Evolutionary conservation across 1,140 invertebrate genomes (phyloP), one percentile per base, ranked within the genome.

Genomic region (Drosophila aff.): DNA sequence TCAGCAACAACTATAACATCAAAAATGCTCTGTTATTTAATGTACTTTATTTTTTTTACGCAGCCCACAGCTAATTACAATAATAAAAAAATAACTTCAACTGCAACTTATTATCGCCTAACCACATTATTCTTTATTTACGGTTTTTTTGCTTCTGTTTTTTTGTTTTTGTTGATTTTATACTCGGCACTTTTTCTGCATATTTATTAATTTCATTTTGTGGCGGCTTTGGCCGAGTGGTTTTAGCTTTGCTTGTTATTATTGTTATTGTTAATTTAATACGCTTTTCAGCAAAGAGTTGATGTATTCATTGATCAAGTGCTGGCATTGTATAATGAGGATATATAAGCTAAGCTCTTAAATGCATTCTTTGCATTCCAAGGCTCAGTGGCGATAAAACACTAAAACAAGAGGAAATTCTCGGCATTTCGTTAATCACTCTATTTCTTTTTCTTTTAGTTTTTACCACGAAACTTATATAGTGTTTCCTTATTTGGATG

Each of bases 21-120:
- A 68, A 76, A 21, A 33, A n/a, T 38, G 59, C 46, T 31, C 41
- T 58, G 66, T 72, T 74, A 83, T 80, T 83, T 72, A 76, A 61
- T 82, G 44, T 73, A 18, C 65, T 73, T 59, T 33, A 52, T 43
- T 36, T 62, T 63, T 60, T 75, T 40, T 76, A 28, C 53, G 61
- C 65, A 62, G 53, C 41, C 36, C 40, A 59, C 66, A 49, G 44
- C 60, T 57, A 77, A 66, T 60, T 66, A 66, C 49, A 76, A 81
- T 71, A 72, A 52, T 21, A 53, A 36, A 38, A 36, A 73, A 28
- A 36, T 18, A 58, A 50, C 65, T 71, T n/a, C 36, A 73, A 43
- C 68, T 73, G 38, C 68, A 73, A 52, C 55, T 52, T 73, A 61
- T 73, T 73, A 73, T 52, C 68, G 69, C 44, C 67, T 16, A 73